phyloP scores from a whole-genome alignment of 2,888 invertebrate species.

The Synergus laeviventris region DNA sequence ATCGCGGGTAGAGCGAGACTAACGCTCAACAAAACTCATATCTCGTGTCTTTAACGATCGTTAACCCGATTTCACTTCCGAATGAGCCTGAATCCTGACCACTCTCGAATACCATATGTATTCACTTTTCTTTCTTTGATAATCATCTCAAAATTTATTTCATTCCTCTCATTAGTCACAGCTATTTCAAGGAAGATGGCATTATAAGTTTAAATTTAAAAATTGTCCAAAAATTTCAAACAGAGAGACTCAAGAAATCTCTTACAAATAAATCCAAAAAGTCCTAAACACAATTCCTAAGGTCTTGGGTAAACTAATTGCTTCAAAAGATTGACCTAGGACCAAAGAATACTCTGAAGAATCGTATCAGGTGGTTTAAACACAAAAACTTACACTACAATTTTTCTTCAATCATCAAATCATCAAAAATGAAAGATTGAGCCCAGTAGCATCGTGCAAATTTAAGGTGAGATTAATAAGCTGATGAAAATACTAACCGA shows the following conservation, averaged over 20 bases:
- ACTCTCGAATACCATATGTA: conserved; percentile 1
- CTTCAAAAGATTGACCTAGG: neutral
- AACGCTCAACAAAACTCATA: conserved; percentile 34
- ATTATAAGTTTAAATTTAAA: neutral
- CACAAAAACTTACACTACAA: neutral
- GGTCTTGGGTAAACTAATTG: too few species aligned
- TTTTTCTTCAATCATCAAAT: neutral
- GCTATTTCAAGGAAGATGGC: neutral
- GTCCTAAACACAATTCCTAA: too few species aligned
- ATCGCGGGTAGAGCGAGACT: conserved; percentile 43
- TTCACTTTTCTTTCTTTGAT: conserved; percentile 3
- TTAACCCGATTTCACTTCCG: conserved; percentile 51
- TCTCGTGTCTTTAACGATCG: conserved; percentile 42
- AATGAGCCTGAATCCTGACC: conserved; percentile 24
- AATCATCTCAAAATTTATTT: neutral
- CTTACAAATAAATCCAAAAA: too few species aligned
- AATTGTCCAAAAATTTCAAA: too few species aligned
- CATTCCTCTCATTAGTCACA: neutral
- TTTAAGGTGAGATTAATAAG: neutral
- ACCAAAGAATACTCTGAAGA: too few species aligned
- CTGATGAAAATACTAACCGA: conserved; percentile 78
- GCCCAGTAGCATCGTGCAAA: neutral
- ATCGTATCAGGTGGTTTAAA: too few species aligned
- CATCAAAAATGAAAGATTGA: neutral
- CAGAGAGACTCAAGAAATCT: too few species aligned